A percentile compares a stretch with the other conserved stretches of the same genome.
phyloP scores from a whole-genome alignment of 2,797 vertebrate genomes.

The Galagoides demidoff region DNA sequence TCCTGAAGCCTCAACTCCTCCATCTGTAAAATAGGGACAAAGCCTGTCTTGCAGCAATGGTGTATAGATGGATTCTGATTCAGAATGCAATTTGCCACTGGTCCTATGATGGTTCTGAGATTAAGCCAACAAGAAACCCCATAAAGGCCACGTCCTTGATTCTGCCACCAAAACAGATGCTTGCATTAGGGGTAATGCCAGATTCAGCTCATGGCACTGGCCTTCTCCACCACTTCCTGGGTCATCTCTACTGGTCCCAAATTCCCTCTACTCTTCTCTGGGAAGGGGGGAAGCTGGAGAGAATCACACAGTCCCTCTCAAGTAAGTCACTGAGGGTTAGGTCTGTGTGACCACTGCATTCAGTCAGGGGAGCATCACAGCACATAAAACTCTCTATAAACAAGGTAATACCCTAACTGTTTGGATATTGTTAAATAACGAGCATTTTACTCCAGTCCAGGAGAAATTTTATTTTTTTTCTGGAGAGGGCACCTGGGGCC shows the following conservation, averaged over 20 bases:
- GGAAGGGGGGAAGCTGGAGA: neutral
- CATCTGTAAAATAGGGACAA: neutral
- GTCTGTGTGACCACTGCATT: neutral
- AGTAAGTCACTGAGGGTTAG: neutral
- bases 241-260: neutral
- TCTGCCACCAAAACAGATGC: neutral
- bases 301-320: neutral
- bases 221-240: fast-evolving
- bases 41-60: neutral
- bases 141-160: neutral
- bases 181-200: neutral
- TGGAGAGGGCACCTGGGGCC: neutral
- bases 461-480: conserved; percentile 54
- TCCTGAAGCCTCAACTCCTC: neutral
- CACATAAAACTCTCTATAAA: neutral
- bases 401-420: neutral
- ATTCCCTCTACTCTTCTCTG: neutral
- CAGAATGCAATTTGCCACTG: neutral
- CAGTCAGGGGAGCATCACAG: neutral
- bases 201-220: neutral
- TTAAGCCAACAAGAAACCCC: neutral
- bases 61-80: neutral
- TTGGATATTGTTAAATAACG: conserved; percentile 1
- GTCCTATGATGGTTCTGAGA: neutral
- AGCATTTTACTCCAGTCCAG: neutral